Conservation (phyloP, 2,888 invertebrate genomes). For the Zygaena filipendulae region DNA sequence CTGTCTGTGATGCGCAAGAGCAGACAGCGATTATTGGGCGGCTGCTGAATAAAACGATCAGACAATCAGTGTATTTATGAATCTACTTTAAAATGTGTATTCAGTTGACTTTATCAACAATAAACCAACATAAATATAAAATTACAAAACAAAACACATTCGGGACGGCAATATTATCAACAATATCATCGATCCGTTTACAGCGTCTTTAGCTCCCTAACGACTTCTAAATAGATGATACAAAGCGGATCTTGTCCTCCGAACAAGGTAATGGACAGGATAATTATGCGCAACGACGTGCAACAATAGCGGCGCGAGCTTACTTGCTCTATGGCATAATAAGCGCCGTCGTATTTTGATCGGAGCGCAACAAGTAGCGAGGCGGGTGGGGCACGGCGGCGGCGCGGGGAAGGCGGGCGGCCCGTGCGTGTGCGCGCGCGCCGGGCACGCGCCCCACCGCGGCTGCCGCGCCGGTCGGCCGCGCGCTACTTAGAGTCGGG, state of each 20-base stretch:
- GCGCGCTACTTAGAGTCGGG: slow-evolving; percentile 69
- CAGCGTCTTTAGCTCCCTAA: slow-evolving; percentile 50
- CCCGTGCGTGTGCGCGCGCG: slow-evolving; percentile 52
- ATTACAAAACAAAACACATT: slow-evolving; percentile 38
- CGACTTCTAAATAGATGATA: slow-evolving; percentile 59
- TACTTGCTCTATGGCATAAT: slow-evolving; percentile 60
- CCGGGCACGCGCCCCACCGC: slow-evolving; percentile 34
- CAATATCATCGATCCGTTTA: slow-evolving; percentile 48
- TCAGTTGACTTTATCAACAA: too few relatives aligned
- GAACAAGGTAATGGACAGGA: slow-evolving; percentile 66
- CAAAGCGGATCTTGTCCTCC: slow-evolving; percentile 49
- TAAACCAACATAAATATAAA: too few relatives aligned
- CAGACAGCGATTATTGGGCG: too few relatives aligned
- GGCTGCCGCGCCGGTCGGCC: slow-evolving; percentile 35
- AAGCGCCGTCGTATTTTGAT: slow-evolving; percentile 64
- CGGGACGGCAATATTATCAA: slow-evolving; percentile 34
- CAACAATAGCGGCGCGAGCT: slow-evolving; percentile 65
- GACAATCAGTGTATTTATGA: too few relatives aligned
- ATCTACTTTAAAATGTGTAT: too few relatives aligned
- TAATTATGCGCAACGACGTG: slow-evolving; percentile 64
- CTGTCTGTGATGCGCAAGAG: too few relatives aligned
- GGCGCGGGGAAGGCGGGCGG: slow-evolving; percentile 32
- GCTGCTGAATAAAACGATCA: too few relatives aligned
- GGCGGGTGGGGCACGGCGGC: slow-evolving; percentile 30
- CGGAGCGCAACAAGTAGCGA: slow-evolving; percentile 54